phyloP scores from a whole-genome alignment of 2,113 vertebrate genomes.

The Brachirus orientalis region DNA sequence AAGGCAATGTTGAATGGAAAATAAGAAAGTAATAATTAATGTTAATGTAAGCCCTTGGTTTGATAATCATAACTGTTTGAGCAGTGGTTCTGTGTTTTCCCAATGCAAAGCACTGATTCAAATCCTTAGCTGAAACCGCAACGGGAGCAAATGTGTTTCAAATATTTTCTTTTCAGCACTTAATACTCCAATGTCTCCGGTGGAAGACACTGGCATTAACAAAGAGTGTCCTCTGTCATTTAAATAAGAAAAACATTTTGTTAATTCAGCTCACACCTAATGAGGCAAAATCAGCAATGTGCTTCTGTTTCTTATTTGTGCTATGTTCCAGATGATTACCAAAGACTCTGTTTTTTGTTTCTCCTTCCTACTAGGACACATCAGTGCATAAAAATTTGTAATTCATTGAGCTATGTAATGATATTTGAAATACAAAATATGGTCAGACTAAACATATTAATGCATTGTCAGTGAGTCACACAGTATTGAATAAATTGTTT shows the following conservation, averaged over 20 bases:
- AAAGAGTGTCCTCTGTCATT: too few species aligned
- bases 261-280: too few species aligned
- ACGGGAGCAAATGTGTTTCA: slow-evolving; percentile 17
- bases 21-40: too few species aligned
- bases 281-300: slow-evolving; percentile 42
- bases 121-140: slow-evolving; percentile 6
- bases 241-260: slow-evolving; percentile 53
- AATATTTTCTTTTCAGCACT: slow-evolving; percentile 22
- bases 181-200: slow-evolving; percentile 27
- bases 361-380: slow-evolving; percentile 43
- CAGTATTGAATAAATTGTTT: slow-evolving; percentile 40
- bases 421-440: slow-evolving; percentile 55
- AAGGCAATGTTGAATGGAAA: not conserved
- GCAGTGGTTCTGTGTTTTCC: not conserved
- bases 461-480: slow-evolving; percentile 16
- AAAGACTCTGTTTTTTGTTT: slow-evolving; percentile 51
- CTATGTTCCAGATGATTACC: slow-evolving; percentile 44
- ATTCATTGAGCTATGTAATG: slow-evolving; percentile 49
- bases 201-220: too few species aligned
- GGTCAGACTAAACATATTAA: slow-evolving; percentile 60
- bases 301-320: slow-evolving; percentile 44
- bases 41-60: not conserved
- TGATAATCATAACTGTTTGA: not conserved
- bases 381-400: slow-evolving; percentile 36
- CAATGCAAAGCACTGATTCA: not conserved